A percentile compares a stretch with the other conserved stretches of the same genome.
These are phyloP conservation scores for Intellagama lesueurii DNA, from an alignment of 2,797 vertebrate genomes.

Conservation along the genomic window DNA sequence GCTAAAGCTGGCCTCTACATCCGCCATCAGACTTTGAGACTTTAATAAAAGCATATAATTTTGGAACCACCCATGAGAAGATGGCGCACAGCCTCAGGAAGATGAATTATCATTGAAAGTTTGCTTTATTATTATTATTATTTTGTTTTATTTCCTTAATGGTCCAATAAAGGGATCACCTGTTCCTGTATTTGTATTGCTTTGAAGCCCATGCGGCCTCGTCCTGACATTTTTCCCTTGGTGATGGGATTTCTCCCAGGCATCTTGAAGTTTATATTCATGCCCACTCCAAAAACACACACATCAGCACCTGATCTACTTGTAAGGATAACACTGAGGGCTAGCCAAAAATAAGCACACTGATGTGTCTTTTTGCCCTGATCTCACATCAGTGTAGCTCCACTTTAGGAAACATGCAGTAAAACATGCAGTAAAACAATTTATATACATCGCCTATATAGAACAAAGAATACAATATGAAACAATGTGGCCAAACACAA, in stretches of 20 bases:
- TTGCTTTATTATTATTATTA: too few species aligned
- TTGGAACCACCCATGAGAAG: too few species aligned
- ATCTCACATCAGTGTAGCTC: background rate
- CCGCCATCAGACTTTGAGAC: too few species aligned
- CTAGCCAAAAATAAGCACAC: background rate
- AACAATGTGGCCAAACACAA: background rate
- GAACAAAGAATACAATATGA: background rate
- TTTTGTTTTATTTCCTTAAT: too few species aligned
- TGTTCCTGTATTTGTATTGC: too few species aligned
- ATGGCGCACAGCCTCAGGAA: too few species aligned
- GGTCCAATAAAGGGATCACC: too few species aligned
- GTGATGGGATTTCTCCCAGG: background rate
- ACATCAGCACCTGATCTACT: background rate
- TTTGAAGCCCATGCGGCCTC: too few species aligned
- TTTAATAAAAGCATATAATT: too few species aligned
- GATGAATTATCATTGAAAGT: too few species aligned
- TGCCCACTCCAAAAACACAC: background rate
- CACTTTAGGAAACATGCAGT: background rate
- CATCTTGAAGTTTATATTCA: background rate
- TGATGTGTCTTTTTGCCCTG: background rate
- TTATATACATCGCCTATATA: background rate
- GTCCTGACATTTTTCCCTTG: background rate
- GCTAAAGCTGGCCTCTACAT: too few species aligned
- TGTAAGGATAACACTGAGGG: too few species aligned
- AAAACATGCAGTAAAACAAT: background rate